A percentile compares a stretch with the other conserved stretches of the same genome.
Conservation (phyloP, 2,797 vertebrate species). For the Triplophysa bombifrons region DNA sequence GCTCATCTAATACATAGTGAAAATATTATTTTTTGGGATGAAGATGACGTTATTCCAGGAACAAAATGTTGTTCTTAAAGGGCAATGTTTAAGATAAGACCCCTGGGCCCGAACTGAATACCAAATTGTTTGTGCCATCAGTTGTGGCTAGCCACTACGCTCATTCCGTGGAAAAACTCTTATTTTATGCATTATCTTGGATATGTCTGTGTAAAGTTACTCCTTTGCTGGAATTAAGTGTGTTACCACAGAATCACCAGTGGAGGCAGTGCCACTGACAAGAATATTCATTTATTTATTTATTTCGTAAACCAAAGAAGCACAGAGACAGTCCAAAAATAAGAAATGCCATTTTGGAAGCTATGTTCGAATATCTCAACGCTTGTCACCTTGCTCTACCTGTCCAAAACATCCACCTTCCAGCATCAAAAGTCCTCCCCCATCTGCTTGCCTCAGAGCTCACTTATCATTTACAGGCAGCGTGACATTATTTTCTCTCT, state of each 20-base stretch:
- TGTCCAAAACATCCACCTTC: slow-evolving; percentile 41
- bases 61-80: slow-evolving; percentile 15
- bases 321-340: slow-evolving; percentile 13
- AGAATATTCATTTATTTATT: slow-evolving; percentile 1
- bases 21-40: slow-evolving; percentile 10
- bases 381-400: slow-evolving; percentile 18
- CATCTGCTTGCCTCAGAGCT: slow-evolving; percentile 17
- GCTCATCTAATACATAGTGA: slow-evolving; percentile 6
- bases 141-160: background rate
- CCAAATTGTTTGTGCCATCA: slow-evolving; percentile 54
- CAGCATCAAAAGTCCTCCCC: slow-evolving; percentile 23
- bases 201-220: background rate
- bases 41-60: background rate
- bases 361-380: slow-evolving; percentile 37
- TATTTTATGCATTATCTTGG: background rate
- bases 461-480: slow-evolving; percentile 23
- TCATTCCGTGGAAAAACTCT: too few species aligned
- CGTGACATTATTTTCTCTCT: slow-evolving; percentile 22
- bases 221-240: background rate
- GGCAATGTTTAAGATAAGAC: slow-evolving; percentile 59
- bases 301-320: background rate
- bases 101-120: slow-evolving; percentile 49
- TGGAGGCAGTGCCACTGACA: background rate
- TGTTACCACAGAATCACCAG: background rate
- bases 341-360: slow-evolving; percentile 22